Evolutionary conservation across 2,888 invertebrate species (phyloP).

Genomic region (Plemyria rubiginata): DNA sequence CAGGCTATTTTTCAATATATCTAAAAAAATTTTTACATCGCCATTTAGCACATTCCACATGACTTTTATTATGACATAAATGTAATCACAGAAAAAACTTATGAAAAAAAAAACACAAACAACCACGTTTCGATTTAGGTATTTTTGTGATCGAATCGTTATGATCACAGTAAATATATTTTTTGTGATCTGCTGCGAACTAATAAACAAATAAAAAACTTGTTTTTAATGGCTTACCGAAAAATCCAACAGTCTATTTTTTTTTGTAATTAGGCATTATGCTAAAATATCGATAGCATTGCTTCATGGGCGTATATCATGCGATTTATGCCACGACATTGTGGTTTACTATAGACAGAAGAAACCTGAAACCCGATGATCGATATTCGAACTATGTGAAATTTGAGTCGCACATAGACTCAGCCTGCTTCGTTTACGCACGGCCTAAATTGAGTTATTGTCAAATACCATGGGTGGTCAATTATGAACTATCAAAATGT

Average conservation of each 20-base stretch:
- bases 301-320: slow-evolving; percentile 52
- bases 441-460: slow-evolving; percentile 17
- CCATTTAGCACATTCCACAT: too few species aligned
- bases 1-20: too few species aligned
- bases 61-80: too few species aligned
- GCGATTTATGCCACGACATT: slow-evolving; percentile 50
- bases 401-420: slow-evolving; percentile 38
- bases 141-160: too few species aligned
- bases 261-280: background rate
- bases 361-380: slow-evolving; percentile 59
- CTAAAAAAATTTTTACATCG: too few species aligned
- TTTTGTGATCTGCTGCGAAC: too few species aligned
- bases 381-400: slow-evolving; percentile 48
- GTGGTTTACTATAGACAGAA: slow-evolving; percentile 62
- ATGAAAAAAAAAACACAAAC: too few species aligned
- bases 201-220: too few species aligned
- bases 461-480: slow-evolving; percentile 22
- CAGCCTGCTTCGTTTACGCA: background rate
- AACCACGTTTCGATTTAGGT: too few species aligned
- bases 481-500: slow-evolving; percentile 18
- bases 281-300: slow-evolving; percentile 52
- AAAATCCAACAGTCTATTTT: background rate
- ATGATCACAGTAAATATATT: too few species aligned
- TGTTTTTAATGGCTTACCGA: too few species aligned
- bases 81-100: too few species aligned